Evolutionary conservation across 2,888 invertebrate species (phyloP).

Genomic region (Nasonovia ribisnigri): DNA sequence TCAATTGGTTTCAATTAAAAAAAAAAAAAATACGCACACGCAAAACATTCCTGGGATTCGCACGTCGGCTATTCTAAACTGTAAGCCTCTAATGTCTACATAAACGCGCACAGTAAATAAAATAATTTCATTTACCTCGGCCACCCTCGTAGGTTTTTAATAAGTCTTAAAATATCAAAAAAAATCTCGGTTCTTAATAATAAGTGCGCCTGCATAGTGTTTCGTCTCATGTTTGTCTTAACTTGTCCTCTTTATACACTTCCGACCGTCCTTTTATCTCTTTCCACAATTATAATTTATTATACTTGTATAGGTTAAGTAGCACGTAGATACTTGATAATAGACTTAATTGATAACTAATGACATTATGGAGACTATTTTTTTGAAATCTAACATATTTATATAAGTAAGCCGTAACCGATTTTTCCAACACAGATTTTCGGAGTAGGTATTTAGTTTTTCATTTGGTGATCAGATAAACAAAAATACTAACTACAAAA

Average conservation of each 20-base stretch:
- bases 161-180: not conserved
- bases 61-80: not conserved
- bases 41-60: not conserved
- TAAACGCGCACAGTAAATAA: not conserved
- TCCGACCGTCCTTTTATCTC: not conserved
- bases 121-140: not conserved
- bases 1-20: conserved; percentile 44
- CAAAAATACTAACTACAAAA: not conserved
- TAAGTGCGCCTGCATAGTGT: not conserved
- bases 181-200: not conserved
- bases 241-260: not conserved
- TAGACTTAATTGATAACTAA: not conserved
- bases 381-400: not conserved
- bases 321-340: not conserved
- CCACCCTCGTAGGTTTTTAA: not conserved
- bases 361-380: not conserved
- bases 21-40: not conserved
- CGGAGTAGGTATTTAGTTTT: not conserved
- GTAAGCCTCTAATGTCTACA: not conserved
- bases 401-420: not conserved
- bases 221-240: not conserved
- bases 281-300: not conserved
- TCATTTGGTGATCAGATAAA: not conserved
- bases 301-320: not conserved
- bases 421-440: not conserved